These are phyloP conservation scores for Arbacia lixula DNA, from an alignment of 53 echinoderm and acorn worm species.

Conservation along the genomic window DNA sequence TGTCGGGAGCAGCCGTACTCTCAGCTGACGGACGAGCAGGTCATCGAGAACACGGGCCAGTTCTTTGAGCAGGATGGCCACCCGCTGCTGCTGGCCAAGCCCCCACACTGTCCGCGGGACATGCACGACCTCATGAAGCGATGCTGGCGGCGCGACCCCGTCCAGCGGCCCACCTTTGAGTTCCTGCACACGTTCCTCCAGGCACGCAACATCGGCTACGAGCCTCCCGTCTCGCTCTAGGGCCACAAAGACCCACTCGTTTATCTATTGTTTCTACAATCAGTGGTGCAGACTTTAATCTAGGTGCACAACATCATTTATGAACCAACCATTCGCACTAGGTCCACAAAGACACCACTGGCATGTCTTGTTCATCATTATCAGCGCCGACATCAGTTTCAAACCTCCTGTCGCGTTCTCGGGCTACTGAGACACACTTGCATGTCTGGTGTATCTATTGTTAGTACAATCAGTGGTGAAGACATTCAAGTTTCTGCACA, in stretches of 20 bases:
- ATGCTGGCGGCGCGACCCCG: constrained; percentile 87
- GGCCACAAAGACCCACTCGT: neutral
- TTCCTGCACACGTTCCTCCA: constrained; percentile 85
- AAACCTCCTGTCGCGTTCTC: too few relatives aligned
- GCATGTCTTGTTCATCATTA: too few relatives aligned
- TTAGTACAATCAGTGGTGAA: too few relatives aligned
- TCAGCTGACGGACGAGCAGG: constrained; percentile 82
- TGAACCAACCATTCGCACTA: too few relatives aligned
- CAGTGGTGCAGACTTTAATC: too few relatives aligned
- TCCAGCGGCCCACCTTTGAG: constrained; percentile 79
- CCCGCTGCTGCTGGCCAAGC: constrained; percentile 72
- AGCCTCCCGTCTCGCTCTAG: constrained; percentile 79
- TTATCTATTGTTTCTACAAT: too few relatives aligned
- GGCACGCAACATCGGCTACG: constrained; percentile 90
- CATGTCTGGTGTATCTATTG: too few relatives aligned
- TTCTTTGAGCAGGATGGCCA: constrained; percentile 90
- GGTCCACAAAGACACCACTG: too few relatives aligned
- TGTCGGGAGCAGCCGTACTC: constrained; percentile 93
- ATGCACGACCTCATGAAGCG: constrained; percentile 89
- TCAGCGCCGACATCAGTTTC: too few relatives aligned
- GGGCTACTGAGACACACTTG: too few relatives aligned
- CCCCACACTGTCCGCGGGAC: constrained; percentile 87
- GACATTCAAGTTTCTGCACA: too few relatives aligned
- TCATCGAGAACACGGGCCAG: constrained; percentile 97
- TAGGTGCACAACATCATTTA: too few relatives aligned